Base-by-base conservation (phyloP, 2,888 invertebrate species). In the Sarcophaga rosellei region DNA sequence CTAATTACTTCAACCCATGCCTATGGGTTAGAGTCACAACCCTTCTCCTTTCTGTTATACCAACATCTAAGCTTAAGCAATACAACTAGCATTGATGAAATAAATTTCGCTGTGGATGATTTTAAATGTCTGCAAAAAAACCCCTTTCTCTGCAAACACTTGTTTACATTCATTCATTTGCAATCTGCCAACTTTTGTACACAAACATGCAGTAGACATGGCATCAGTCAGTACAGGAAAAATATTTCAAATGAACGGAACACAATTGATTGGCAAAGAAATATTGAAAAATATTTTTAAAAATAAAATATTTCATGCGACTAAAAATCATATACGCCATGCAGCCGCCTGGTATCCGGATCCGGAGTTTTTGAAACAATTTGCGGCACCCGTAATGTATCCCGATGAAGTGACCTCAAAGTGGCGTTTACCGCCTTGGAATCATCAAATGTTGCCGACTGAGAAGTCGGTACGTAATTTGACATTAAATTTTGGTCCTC, bases 401-500 rank as follows among this genome's bases (percentile, higher is more conserved):
- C 95, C 95, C 0, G 94, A 94, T 75, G 93, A 94, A 76, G 90
- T 90, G 0, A 94, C 94, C 1, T 94, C 95, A 0, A 92, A 95
- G 84, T 94, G 96, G 94, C 95, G 95, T 84, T 93, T 95, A 73
- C 95, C 95, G 11, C 95, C 96, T 11, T 95, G 95, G 93, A 95
- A 95, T 89, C 94, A 62, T 21, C 73, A 74, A 68, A 68, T 68
- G 61, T 3, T 0, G 17, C 68, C 81, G 12, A 61, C 47, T 17
- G 81, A 81, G 35, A 92, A 62, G 47, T 61, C 25, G 1, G 45
- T 81, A 1, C 81, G 81, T 2, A 81, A 74, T 81, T 4, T 74
- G 21, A 74, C 74, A 68, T 17, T 98, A 17, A 98, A 98, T 92
- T 98, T 98, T 92, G 98, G 98, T 0, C 98, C 98, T 0, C 96